A percentile compares a stretch with the other conserved stretches of the same genome.
These are phyloP conservation scores for Rhinichthys klamathensis DNA, from an alignment of 2,113 vertebrate species.

Conservation along the genomic window DNA sequence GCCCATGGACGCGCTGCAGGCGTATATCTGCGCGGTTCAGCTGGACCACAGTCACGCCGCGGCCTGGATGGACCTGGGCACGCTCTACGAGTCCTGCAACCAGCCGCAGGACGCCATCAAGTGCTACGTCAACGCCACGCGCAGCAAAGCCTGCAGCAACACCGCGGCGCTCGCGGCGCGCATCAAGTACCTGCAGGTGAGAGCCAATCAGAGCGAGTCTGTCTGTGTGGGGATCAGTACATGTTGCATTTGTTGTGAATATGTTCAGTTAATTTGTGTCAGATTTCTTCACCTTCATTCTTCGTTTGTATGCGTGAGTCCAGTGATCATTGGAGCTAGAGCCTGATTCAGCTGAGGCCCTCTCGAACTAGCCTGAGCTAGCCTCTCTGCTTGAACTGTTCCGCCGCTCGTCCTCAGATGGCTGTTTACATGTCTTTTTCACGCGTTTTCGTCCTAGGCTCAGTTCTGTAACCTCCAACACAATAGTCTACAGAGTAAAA, in stretches of 20 bases:
- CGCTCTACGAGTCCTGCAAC: slow-evolving; percentile 97
- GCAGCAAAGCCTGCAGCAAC: slow-evolving; percentile 97
- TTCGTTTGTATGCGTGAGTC: slow-evolving; percentile 34
- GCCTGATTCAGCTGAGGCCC: not conserved
- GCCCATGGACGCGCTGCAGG: slow-evolving; percentile 99
- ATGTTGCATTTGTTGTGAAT: slow-evolving; percentile 35
- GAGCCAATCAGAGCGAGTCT: not conserved
- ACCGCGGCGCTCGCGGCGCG: slow-evolving; percentile 91
- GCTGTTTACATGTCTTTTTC: slow-evolving; percentile 85
- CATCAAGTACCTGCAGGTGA: slow-evolving; percentile 98
- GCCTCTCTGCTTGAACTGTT: slow-evolving; percentile 41
- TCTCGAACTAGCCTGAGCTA: not conserved
- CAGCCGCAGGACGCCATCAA: slow-evolving; percentile 98
- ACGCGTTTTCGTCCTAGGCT: slow-evolving; percentile 97
- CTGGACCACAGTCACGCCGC: slow-evolving; percentile 98
- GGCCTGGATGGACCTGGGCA: slow-evolving; percentile 99
- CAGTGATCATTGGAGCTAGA: slow-evolving; percentile 4
- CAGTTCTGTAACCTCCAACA: slow-evolving; percentile 99
- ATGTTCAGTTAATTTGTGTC: slow-evolving; percentile 33
- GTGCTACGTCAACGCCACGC: slow-evolving; percentile 98
- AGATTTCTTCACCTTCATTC: slow-evolving; percentile 40
- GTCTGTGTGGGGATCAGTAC: not conserved
- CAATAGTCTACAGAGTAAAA: slow-evolving; percentile 99
- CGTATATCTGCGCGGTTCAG: slow-evolving; percentile 98
- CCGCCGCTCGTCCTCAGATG: slow-evolving; percentile 35